Evolutionary conservation across 2,797 vertebrate genomes (phyloP), one percentile per base, ranked within the genome.

Genomic region (Falco novaeseelandiae): DNA sequence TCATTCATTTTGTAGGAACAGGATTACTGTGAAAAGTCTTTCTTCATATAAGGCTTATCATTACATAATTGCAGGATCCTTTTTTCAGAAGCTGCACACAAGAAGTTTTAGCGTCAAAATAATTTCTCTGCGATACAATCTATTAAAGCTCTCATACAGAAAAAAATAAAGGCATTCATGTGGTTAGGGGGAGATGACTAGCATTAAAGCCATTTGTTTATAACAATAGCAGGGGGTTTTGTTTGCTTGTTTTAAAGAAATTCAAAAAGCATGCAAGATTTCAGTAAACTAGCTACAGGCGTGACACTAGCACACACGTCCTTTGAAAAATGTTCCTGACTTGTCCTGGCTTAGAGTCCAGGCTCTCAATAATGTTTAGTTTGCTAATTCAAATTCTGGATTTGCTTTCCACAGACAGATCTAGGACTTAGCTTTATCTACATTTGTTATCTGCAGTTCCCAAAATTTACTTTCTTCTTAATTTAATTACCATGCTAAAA

Each of bases 401-500:
- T 70, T 66, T 26, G 42, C 44, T 76, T 90, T 87, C 62, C 21
- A 36, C 46, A 48, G 58, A 88, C 63, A 78, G 15, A 82, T 58
- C 54, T 77, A 74, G 86, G 70, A 91, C 36, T 72, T 77, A 66
- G 57, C 36, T 80, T 66, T 89, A 93, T 58, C 80, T 61, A 38
- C 38, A 87, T 58, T 58, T 86, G n/a, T 86, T 51, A 93, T 76
- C 89, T 58, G 42, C 62, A 58, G 72, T 88, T 94, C 91, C 63
- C 83, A 62, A 61, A 71, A 36, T 58, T 48, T 67, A 36, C 65
- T 46, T 83, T 86, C 84, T 66, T 70, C 93, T 88, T 83, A 74
- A 85, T 76, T 77, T 81, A 95, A 97, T 96, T 92, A 90, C 26
- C n/a, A 63, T 26, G 44, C 48, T 36, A 55, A 48, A 57, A 36